Percentiles rank a stretch among this genome's conserved stretches.
phyloP scores from a whole-genome alignment of 2,888 invertebrate genomes.

The Drosophila merina region DNA sequence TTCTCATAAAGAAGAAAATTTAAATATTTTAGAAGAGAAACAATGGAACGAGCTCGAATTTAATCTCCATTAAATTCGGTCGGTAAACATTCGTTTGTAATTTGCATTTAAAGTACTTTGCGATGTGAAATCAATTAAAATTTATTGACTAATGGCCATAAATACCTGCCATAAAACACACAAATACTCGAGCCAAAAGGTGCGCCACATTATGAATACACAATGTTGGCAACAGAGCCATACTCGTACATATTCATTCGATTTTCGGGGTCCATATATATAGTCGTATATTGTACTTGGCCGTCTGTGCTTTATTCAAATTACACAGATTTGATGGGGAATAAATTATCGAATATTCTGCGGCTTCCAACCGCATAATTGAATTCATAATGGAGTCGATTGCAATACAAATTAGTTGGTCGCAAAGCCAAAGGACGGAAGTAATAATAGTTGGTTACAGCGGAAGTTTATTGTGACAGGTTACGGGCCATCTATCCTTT shows the following conservation, averaged over 20 bases:
- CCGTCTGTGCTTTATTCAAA: conserved; percentile 48
- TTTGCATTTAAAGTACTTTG: conserved; percentile 16
- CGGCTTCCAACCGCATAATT: conserved; percentile 49
- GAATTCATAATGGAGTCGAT: conserved; percentile 48
- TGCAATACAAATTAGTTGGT: conserved; percentile 54
- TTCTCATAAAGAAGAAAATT: conserved; percentile 23
- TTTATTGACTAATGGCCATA: conserved; percentile 53
- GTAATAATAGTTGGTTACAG: conserved; percentile 24
- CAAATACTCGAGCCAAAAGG: conserved; percentile 17
- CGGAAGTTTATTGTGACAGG: conserved; percentile 23
- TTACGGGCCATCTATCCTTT: conserved; percentile 7
- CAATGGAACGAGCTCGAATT: conserved; percentile 13
- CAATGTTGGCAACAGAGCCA: conserved; percentile 14
- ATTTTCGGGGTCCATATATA: neutral
- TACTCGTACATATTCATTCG: conserved; percentile 37
- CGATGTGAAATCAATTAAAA: conserved; percentile 47
- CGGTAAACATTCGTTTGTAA: conserved; percentile 27
- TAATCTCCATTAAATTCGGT: conserved; percentile 7
- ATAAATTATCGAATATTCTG: conserved; percentile 53
- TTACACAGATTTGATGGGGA: conserved; percentile 26
- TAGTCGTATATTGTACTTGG: neutral
- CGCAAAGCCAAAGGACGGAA: conserved; percentile 22
- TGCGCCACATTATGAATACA: conserved; percentile 22
- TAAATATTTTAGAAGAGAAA: conserved; percentile 8
- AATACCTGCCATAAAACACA: conserved; percentile 29